Conservation (phyloP, 2,797 vertebrate genomes). For the Gymnoscopelus braueri region DNA sequence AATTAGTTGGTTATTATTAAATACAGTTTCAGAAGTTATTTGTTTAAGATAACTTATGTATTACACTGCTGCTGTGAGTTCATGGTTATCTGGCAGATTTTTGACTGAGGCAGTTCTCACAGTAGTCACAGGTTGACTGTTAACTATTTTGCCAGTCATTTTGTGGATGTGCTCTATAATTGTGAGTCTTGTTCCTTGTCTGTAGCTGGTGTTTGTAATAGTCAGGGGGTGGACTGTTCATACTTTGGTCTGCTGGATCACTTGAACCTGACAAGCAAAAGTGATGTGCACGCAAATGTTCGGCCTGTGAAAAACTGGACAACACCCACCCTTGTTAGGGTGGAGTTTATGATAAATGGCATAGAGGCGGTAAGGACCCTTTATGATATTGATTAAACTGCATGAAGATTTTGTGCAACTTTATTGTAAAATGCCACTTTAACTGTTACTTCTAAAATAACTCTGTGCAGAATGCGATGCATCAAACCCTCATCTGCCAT, state of each 20-base stretch:
- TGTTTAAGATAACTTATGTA: no score
- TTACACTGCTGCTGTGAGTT: no score
- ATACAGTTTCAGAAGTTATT: no score
- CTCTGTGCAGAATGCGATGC: slow-evolving; percentile 66
- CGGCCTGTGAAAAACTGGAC: slow-evolving; percentile 72
- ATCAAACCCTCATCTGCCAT: slow-evolving; percentile 62
- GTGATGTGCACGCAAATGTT: slow-evolving; percentile 14
- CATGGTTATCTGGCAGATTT: no score
- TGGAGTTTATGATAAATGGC: slow-evolving; percentile 58
- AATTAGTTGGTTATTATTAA: no score
- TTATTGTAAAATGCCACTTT: no score
- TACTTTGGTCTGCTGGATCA: slow-evolving; percentile 57
- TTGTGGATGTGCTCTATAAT: not conserved
- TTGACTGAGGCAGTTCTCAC: no score
- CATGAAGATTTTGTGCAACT: no score
- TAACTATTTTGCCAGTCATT: not conserved
- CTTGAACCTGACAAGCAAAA: slow-evolving; percentile 47
- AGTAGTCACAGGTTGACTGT: no score
- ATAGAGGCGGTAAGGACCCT: slow-evolving; percentile 68
- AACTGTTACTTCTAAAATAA: not conserved
- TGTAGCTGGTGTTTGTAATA: slow-evolving; percentile 32
- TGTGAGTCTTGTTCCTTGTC: not conserved
- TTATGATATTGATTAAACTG: not conserved
- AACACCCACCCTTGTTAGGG: not conserved
- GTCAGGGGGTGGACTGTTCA: slow-evolving; percentile 56